Evolutionary conservation across 2,888 invertebrate genomes (phyloP), one percentile per base, ranked within the genome.

Genomic region (Rosalia funebris): DNA sequence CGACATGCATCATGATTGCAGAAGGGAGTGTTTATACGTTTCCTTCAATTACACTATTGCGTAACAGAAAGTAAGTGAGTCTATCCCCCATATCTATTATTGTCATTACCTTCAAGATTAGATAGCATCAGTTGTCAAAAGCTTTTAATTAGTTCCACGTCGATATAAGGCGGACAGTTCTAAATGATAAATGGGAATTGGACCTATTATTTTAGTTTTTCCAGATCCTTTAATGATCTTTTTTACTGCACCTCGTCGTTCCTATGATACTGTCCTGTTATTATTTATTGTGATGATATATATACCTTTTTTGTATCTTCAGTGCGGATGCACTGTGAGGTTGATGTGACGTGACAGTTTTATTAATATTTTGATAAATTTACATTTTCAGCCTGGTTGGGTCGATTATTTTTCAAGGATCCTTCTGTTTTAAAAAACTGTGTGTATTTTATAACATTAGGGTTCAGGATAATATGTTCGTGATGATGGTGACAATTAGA

Each of bases 121-220:
- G 60, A 55, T 57, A 45, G 55, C 50, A 45, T 63, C 57, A 52
- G 54, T 45, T 54, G 63, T 60, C 63, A 60, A 48, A 60, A 45
- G 52, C 53, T 64, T 69, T 67, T 69, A 69, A 69, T 69, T 69
- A 63, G 62, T 60, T 59, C 56, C 47, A 62, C 56, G 63, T 65
- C 66, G 60, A 69, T 69, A 57, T 60, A 63, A 66, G 64, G 63
- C 55, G 64, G 62, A 62, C 61, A 58, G 58, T 57, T 63, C 61
- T 60, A 63, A 64, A 66, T 69, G 69, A 69, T 67, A 67, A 67
- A 69, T 69, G 66, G 55, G 61, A 64, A 59, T 60, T 60, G 52
- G 57, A 44, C 57, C 62, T 60, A 58, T 60, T 65, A 65, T 69
- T 66, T 63, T 56, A 59, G 58, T 61, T 68, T 66, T 63, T 65